Percentiles rank a stretch among this genome's conserved stretches.
These are phyloP conservation scores for Hypsibius dujardini DNA, from an alignment of 1,140 invertebrate genomes.

Conservation along the genomic window DNA sequence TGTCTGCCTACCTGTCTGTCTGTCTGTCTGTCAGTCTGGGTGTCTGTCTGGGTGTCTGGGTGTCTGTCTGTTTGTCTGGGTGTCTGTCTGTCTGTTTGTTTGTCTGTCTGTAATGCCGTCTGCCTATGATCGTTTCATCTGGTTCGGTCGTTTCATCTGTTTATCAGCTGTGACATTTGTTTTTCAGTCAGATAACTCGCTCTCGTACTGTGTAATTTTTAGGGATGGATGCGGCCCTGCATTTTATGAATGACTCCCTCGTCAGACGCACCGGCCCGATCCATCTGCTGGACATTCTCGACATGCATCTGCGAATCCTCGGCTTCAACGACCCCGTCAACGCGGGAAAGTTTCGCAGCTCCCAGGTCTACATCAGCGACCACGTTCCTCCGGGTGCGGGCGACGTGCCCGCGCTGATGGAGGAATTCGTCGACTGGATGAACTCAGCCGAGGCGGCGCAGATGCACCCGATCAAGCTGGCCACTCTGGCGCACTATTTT, in stretches of 20 bases:
- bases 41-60: no score
- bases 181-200: neutral
- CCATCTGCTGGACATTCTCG: constrained; percentile 64
- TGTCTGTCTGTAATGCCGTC: no score
- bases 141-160: neutral
- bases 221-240: constrained; percentile 70
- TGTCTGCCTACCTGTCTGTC: no score
- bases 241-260: constrained; percentile 80
- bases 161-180: neutral
- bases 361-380: constrained; percentile 72
- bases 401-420: constrained; percentile 61
- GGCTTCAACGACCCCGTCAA: constrained; percentile 78
- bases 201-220: neutral
- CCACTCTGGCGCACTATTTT: constrained; percentile 86
- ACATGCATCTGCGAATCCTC: constrained; percentile 76
- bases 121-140: no score
- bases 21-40: no score
- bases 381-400: constrained; percentile 68
- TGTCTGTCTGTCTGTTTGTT: no score
- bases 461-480: constrained; percentile 73
- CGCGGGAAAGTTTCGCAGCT: constrained; percentile 59
- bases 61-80: no score
- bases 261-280: constrained; percentile 48
- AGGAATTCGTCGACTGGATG: constrained; percentile 66
- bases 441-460: constrained; percentile 62